Evolutionary conservation across 2,797 vertebrate species (phyloP).

Genomic region (Danionella dracula): DNA sequence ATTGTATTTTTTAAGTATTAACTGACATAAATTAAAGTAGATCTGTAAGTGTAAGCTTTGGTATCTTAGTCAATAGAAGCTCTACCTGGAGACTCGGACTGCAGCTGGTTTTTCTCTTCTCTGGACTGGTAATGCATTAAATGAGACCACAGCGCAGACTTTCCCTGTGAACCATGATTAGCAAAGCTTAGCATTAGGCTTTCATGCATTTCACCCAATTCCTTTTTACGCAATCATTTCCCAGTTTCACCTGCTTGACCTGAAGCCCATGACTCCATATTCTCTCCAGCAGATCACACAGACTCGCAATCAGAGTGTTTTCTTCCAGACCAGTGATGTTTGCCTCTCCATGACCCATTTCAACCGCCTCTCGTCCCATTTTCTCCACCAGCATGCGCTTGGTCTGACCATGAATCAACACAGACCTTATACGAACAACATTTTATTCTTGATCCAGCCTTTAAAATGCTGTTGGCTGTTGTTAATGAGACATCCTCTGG

Average conservation of each 20-base stretch:
- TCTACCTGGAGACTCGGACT: conserved; percentile 81
- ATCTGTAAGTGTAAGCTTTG: no score
- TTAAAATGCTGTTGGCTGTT: not conserved
- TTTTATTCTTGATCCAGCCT: not conserved
- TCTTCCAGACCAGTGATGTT: conserved; percentile 93
- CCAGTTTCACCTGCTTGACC: conserved; percentile 83
- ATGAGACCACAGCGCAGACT: conserved; percentile 96
- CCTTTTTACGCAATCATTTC: not conserved
- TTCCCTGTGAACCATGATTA: conserved; percentile 70
- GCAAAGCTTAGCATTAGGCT: no score
- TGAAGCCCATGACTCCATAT: conserved; percentile 96
- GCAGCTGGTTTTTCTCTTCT: conserved; percentile 79
- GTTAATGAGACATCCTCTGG: no score
- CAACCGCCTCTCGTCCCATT: conserved; percentile 91
- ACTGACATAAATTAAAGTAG: no score
- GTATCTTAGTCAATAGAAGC: no score
- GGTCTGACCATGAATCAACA: conserved; percentile 66
- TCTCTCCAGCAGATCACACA: conserved; percentile 94
- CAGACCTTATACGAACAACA: not conserved
- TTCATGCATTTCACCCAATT: not conserved
- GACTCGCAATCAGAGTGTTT: conserved; percentile 90
- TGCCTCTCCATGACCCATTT: conserved; percentile 89
- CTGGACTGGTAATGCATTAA: conserved; percentile 89
- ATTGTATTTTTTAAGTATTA: no score
- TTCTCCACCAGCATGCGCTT: conserved; percentile 97